Evolutionary conservation across 2,113 vertebrate species (phyloP), one percentile per base, ranked within the genome.

Genomic region (Typhlomys cinereus): DNA sequence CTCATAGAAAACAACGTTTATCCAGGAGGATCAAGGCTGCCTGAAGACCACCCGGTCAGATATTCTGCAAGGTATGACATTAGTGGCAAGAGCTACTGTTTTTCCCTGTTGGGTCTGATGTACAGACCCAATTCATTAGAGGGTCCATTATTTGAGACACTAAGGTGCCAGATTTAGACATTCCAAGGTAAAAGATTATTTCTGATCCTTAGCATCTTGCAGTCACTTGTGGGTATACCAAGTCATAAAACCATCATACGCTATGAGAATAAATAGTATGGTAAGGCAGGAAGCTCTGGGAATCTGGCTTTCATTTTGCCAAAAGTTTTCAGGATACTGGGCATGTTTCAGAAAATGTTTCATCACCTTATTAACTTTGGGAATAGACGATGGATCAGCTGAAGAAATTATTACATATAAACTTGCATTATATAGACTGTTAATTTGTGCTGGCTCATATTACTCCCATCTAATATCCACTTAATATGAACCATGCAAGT

Each of bases 221-320:
- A 52, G 20, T 88, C 83, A 44, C 66, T 31, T 80, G 78, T 17
- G 41, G 44, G 46, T 76, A 64, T 82, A 15, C 62, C 21, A 92
- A 90, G 36, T 87, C 39, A 69, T 31, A 46, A 78, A 62, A 94
- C 80, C 67, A 84, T 71, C 81, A 61, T 12, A 31, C 85, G 29
- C 36, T n/a, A 85, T 44, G 44, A 64, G 13, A 54, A 23, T 78
- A 82, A 79, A 6, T 14, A 75, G 71, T 12, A 9, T n/a, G 59
- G 75, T 73, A 54, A 75, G 87, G 36, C 8, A 54, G 27, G 34
- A 76, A 81, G 34, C 71, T 71, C 23, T 62, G 36, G 39, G 11
- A 36, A 46, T 61, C 34, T 44, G 78, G 23, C 62, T 50, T 93
- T 66, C 69, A 90, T 41, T n/a, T 66, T 41, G 73, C 17, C 34